Conservation (phyloP, 2,797 vertebrate species). For the Dendrocincla fuliginosa region DNA sequence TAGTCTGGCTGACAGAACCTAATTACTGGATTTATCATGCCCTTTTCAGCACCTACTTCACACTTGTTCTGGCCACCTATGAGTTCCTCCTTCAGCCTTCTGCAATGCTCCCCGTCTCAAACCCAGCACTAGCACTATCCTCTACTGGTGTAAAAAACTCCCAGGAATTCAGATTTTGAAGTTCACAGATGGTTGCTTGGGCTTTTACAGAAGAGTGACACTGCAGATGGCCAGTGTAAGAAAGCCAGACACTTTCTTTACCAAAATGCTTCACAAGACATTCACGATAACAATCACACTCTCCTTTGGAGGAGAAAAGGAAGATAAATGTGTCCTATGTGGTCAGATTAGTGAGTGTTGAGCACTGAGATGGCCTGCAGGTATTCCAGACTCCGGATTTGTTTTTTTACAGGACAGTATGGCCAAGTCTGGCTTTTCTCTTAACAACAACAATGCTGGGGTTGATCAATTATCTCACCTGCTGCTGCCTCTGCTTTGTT, state of each 20-base stretch:
- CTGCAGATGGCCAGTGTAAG: slow-evolving; percentile 4
- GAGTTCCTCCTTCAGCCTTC: background rate
- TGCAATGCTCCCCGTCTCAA: background rate
- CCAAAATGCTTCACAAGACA: slow-evolving; percentile 14
- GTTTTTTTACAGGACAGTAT: slow-evolving; percentile 20
- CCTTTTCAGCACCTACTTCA: slow-evolving; percentile 38
- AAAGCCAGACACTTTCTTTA: slow-evolving; percentile 32
- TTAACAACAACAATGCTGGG: slow-evolving; percentile 14
- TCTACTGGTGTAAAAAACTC: background rate
- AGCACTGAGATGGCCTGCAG: slow-evolving; percentile 10
- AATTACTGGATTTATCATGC: slow-evolving; percentile 50
- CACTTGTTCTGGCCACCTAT: background rate
- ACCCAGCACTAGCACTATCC: background rate
- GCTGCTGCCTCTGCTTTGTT: background rate
- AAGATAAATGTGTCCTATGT: slow-evolving; percentile 35
- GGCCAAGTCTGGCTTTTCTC: slow-evolving; percentile 33
- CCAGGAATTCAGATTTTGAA: slow-evolving; percentile 1
- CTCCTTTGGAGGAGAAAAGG: slow-evolving; percentile 10
- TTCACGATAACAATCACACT: slow-evolving; percentile 26
- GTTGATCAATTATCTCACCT: slow-evolving; percentile 42
- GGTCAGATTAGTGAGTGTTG: background rate
- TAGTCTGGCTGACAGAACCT: slow-evolving; percentile 22
- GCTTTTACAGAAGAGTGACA: background rate
- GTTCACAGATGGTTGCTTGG: background rate
- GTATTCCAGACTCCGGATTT: background rate